Evolutionary conservation across 2,113 vertebrate genomes (phyloP).

Genomic region (Caracal caracal): DNA sequence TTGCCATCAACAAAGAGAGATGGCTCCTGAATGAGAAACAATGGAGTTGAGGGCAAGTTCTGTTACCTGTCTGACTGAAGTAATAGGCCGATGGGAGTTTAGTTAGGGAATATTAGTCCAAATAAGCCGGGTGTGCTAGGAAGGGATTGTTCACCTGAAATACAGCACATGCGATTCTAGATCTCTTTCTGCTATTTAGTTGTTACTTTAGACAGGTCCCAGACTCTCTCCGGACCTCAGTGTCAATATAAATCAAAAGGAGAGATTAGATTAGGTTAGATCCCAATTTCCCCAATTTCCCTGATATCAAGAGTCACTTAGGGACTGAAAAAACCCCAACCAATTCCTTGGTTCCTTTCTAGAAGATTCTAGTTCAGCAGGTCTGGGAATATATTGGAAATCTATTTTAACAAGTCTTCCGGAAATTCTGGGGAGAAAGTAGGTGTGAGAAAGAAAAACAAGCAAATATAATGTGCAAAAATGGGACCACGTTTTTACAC

Average conservation of each 20-base stretch:
- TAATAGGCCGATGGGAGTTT: neutral
- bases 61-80: conserved; percentile 61
- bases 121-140: neutral
- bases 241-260: neutral
- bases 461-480: neutral
- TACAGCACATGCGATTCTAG: neutral
- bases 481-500: neutral
- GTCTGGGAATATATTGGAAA: neutral
- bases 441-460: conserved; percentile 26
- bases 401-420: neutral
- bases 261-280: neutral
- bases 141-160: neutral
- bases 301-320: neutral
- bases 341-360: neutral
- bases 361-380: neutral
- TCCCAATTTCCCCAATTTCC: neutral
- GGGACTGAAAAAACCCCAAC: neutral
- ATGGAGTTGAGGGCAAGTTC: neutral
- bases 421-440: neutral
- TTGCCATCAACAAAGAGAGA: conserved; percentile 68
- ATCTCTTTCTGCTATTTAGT: neutral
- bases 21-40: conserved; percentile 13
- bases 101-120: neutral
- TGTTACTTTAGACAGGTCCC: neutral
- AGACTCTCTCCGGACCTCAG: neutral